Base-by-base conservation (phyloP, 2,113 vertebrate species). In the Rana temporaria region DNA sequence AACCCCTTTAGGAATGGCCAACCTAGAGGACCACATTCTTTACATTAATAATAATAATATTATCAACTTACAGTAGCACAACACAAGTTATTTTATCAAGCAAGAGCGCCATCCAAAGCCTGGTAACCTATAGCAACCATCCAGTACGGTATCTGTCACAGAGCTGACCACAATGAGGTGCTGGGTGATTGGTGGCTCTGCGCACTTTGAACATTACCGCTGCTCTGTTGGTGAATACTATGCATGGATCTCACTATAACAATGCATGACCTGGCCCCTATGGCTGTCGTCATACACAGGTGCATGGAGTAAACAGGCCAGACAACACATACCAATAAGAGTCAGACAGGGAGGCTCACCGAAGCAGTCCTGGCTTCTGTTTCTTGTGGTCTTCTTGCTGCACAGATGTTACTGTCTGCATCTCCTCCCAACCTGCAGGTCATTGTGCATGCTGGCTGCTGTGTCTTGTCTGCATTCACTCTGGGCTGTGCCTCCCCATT, bases 341-440 rank as follows among this genome's bases (percentile, higher is more conserved):
- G 34, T 38, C 34, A 38, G 34, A 38, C 34, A 12, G 42, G 42
- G 6, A 14, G 12, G 42, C 9, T 9, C 42, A 8, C 42, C 2
- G 42, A 11, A 14, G 14, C 67, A 6, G 67, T 24, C 62, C 15
- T 32, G 3, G 22, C 48, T 14, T 18, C 48, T n/a, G 4, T 17
- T 53, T 32, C 42, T 52, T 67, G 26, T 24, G 42, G 38, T 76
- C 22, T 32, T 67, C 65, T 60, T 30, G 38, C 57, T 18, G 42
- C 52, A 62, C 34, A 30, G 78, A 80, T 71, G 63, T 52, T 59
- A 5, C 79, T n/a, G 30, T 53, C 57, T 73, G 63, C 62, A 57
- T 75, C 52, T 59, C 80, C 70, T 82, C 70, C 80, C 80, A 82
- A 60, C 59, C 80, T 56, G 22, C 80, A 74, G 70, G 62, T 75